These are phyloP conservation scores for Helicoverpa assulta DNA, from an alignment of 2,888 invertebrate genomes.

Conservation along the genomic window DNA sequence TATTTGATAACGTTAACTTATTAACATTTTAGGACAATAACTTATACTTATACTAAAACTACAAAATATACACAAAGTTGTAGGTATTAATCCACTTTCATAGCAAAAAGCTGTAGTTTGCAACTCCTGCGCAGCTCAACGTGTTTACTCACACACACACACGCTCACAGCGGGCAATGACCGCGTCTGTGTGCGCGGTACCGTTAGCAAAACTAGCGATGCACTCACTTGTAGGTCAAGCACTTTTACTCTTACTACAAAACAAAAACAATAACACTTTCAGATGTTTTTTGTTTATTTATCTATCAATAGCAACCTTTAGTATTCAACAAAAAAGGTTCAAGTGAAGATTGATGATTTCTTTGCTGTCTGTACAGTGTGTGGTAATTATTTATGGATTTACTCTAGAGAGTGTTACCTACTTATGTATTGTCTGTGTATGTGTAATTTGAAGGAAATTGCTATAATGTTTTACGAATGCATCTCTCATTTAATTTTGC, in stretches of 20 bases:
- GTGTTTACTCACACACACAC: constrained; percentile 62
- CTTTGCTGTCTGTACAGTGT: constrained; percentile 48
- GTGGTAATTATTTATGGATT: constrained; percentile 42
- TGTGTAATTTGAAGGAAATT: constrained; percentile 46
- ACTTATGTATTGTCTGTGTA: constrained; percentile 31
- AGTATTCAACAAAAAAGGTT: constrained; percentile 24
- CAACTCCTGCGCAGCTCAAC: constrained; percentile 72
- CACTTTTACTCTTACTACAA: constrained; percentile 64
- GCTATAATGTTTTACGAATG: constrained; percentile 7
- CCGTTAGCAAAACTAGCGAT: constrained; percentile 80
- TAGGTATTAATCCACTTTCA: constrained; percentile 10
- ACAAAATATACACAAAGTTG: no score
- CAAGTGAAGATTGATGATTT: constrained; percentile 38
- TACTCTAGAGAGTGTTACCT: constrained; percentile 44
- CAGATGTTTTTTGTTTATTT: constrained; percentile 29
- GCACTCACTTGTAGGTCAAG: constrained; percentile 73
- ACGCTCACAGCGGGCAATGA: constrained; percentile 65
- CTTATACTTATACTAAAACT: no score
- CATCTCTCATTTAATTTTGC: neutral
- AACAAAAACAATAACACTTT: constrained; percentile 59
- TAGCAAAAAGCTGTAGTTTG: constrained; percentile 62
- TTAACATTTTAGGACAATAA: no score
- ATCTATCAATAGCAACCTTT: constrained; percentile 49
- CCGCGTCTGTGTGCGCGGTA: constrained; percentile 76
- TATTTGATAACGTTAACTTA: no score